Conservation (phyloP, 1,140 invertebrate species). For the Zelostemma sp. region DNA sequence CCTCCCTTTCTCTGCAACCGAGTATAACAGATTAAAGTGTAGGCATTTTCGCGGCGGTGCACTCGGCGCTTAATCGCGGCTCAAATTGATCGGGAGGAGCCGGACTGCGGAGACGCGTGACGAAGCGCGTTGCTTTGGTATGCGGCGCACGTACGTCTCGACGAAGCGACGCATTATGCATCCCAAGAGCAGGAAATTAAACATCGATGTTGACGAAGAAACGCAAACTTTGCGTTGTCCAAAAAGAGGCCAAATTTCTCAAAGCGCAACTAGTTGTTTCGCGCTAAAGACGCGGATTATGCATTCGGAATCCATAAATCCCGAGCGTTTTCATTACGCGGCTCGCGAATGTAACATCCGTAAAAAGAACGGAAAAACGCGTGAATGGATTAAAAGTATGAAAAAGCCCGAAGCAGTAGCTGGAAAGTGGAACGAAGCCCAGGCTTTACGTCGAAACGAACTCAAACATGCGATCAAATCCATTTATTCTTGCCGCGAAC, state of each 20-base stretch:
- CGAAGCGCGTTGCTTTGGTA: constrained; percentile 15
- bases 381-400: not conserved
- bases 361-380: not conserved
- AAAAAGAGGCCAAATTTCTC: too few species aligned
- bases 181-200: constrained; percentile 41
- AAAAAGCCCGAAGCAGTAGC: not conserved
- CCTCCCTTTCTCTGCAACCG: not conserved
- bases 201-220: constrained; percentile 45
- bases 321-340: not conserved
- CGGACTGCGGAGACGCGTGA: constrained; percentile 23
- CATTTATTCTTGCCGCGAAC: not conserved
- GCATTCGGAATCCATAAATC: not conserved
- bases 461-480: not conserved
- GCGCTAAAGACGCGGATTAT: not conserved
- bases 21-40: constrained; percentile 37
- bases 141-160: constrained; percentile 3
- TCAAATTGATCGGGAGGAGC: constrained; percentile 39
- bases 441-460: not conserved
- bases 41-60: constrained; percentile 6
- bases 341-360: not conserved
- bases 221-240: not conserved
- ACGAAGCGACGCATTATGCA: constrained; percentile 24
- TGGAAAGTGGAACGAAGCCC: not conserved
- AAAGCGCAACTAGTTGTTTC: too few species aligned
- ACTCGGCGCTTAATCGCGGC: constrained; percentile 35